Base-by-base conservation (phyloP, 2,888 invertebrate species). In the Drosophila mimica region DNA sequence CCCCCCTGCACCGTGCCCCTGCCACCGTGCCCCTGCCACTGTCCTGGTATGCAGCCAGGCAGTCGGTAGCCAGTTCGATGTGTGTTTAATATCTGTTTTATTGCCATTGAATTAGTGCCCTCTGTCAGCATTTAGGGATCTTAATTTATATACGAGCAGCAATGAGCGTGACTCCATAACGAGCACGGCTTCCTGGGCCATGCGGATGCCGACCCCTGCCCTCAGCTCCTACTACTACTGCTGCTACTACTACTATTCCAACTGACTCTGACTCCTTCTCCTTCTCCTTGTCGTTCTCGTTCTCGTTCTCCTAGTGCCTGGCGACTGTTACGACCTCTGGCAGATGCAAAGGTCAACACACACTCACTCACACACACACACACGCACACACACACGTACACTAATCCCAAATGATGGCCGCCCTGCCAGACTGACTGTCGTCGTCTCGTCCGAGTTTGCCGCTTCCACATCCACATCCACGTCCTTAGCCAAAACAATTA, bases 1-100 rank as follows among this genome's bases (percentile, higher is more conserved):
- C 13, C 56, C 9, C 60, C 31, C 15, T 28, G 3, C 43, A 31
- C n/a, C 9, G 51, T 56, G 13, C 43, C 13, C 28, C 4, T 25
- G 25, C 15, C 13, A 13, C 34, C 13, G 13, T 34, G 13, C 28
- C 28, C 8, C 3, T 20, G 20, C n/a, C 34, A 13, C 4, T 20
- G 20, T 38, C 17, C 28, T 38, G 38, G 28, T 38, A 56, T 30
- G n/a, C 28, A 25, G 9, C n/a, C 15, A 20, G 48, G 48, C 54
- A 57, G 70, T 74, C 86, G 80, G 82, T 86, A 88, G 90, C 89
- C 82, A 80, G 83, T 74, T 85, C 88, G 83, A 88, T 85, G 89
- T 87, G 90, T 88, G 89, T 85, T 90, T 88, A 88, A 90, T 88
- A 88, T 87, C 89, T 87, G 87, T 88, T 88, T 90, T 88, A 88